Evolutionary conservation across 2,888 invertebrate genomes (phyloP).

Genomic region (Cryptophagus acutangulus): DNA sequence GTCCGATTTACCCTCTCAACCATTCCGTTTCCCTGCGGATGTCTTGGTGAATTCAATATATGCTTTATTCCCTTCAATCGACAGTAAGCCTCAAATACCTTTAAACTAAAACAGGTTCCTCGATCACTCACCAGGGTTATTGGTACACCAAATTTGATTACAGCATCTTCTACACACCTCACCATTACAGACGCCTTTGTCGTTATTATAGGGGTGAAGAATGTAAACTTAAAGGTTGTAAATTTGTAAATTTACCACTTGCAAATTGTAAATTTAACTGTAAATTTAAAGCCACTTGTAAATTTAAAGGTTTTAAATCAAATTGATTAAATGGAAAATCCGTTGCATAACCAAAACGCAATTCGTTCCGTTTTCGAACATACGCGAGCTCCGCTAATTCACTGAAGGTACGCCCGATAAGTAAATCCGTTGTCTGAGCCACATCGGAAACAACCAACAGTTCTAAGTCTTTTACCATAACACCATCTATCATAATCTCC

Average conservation of each 20-base stretch:
- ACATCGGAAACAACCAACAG: not conserved
- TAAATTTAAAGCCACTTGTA: too few relatives aligned
- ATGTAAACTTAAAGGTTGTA: too few relatives aligned
- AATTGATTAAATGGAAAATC: not conserved
- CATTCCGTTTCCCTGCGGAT: slow-evolving; percentile 26
- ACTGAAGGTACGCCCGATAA: not conserved
- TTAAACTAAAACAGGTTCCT: slow-evolving; percentile 13
- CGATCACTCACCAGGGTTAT: slow-evolving; percentile 25
- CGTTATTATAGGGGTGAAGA: slow-evolving; percentile 13
- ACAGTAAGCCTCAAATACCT: slow-evolving; percentile 7
- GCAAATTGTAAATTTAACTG: too few relatives aligned
- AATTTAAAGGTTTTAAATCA: too few relatives aligned
- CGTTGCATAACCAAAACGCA: not conserved
- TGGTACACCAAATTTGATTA: slow-evolving; percentile 22
- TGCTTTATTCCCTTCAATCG: slow-evolving; percentile 17
- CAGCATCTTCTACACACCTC: slow-evolving; percentile 17
- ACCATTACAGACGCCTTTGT: slow-evolving; percentile 14
- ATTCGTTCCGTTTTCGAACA: not conserved
- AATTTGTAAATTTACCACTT: too few relatives aligned
- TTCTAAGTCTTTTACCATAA: not conserved
- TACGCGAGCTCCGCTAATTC: not conserved
- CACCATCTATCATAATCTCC: not conserved
- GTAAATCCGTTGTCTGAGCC: not conserved
- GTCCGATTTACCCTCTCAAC: slow-evolving; percentile 20
- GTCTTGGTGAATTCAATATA: slow-evolving; percentile 20